Evolutionary conservation across 2,888 invertebrate genomes (phyloP), one percentile per base, ranked within the genome.

Genomic region (Eilema depressum): DNA sequence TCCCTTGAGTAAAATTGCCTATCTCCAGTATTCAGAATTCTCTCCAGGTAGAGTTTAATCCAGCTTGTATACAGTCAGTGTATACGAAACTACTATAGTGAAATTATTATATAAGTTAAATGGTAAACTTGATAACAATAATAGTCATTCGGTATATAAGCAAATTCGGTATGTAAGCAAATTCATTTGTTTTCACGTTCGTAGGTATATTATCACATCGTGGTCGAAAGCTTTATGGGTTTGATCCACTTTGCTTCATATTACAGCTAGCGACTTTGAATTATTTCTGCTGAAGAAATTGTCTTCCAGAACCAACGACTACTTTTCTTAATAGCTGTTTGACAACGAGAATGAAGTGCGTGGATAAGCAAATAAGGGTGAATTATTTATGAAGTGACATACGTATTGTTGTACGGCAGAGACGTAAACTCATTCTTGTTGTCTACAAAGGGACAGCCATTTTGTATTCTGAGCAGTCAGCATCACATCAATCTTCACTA

Each of bases 251-350:
- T 69, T 63, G 65, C 53, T 33, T 37, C 8, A 26, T 37, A 57
- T 68, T 56, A 57, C 17, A 53, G 2, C 53, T 53, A 47, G 47
- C 65, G 56, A 25, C 70, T 59, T 70, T 59, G 69, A 65, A 59
- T 73, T 71, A 71, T 69, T 70, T 69, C 74, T 65, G 66, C 71
- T 75, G 70, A 76, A 79, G 68, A 79, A 72, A 74, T 68, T 68
- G 68, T 73, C 68, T 69, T 71, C 73, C 26, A 63, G 71, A 74
- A 73, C 59, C 64, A 67, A 70, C 69, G 73, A 75, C 73, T 79
- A 82, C 75, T 79, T 75, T 63, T 69, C 62, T 69, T 74, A 77
- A 77, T 81, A 67, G 71, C 70, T 74, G 70, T 79, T 81, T 74
- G 76, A 68, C 70, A 73, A 67, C 69, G 68, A 71, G 61, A 74